phyloP scores from a whole-genome alignment of 2,888 invertebrate species.

The Ochlodes sylvanus region DNA sequence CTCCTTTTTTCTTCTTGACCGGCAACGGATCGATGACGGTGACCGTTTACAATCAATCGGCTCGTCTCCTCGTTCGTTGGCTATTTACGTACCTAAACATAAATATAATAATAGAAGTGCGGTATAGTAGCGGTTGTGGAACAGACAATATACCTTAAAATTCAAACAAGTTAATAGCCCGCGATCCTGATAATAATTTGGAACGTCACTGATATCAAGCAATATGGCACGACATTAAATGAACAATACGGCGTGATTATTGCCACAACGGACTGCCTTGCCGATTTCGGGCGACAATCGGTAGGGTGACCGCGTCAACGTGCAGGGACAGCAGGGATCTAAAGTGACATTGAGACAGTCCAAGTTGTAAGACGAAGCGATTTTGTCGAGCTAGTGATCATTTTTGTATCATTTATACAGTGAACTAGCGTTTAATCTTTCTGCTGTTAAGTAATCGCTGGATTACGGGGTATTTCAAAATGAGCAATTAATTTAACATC shows the following conservation, averaged over 20 bases:
- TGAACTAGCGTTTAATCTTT: too few relatives aligned
- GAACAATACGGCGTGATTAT: slow-evolving; percentile 79
- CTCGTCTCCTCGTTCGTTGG: too few relatives aligned
- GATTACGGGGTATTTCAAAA: too few relatives aligned
- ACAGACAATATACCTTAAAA: background rate
- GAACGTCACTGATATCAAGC: slow-evolving; percentile 20
- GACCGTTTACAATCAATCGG: too few relatives aligned
- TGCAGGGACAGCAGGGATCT: slow-evolving; percentile 46
- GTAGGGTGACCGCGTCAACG: slow-evolving; percentile 62
- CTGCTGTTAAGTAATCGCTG: background rate
- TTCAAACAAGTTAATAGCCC: slow-evolving; percentile 5
- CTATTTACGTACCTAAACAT: too few relatives aligned
- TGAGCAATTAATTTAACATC: too few relatives aligned
- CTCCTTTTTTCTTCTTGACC: too few relatives aligned
- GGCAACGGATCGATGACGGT: too few relatives aligned
- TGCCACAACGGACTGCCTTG: slow-evolving; percentile 75
- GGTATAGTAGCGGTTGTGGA: too few relatives aligned
- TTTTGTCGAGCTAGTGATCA: background rate
- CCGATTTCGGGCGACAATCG: slow-evolving; percentile 65
- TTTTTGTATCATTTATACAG: too few relatives aligned
- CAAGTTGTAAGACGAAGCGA: slow-evolving; percentile 39
- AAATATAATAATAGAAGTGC: too few relatives aligned
- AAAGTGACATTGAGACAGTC: slow-evolving; percentile 30
- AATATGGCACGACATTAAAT: slow-evolving; percentile 49
- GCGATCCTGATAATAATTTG: slow-evolving; percentile 27